Conservation (phyloP, 1,140 invertebrate genomes). For the Drosophila arawakana region DNA sequence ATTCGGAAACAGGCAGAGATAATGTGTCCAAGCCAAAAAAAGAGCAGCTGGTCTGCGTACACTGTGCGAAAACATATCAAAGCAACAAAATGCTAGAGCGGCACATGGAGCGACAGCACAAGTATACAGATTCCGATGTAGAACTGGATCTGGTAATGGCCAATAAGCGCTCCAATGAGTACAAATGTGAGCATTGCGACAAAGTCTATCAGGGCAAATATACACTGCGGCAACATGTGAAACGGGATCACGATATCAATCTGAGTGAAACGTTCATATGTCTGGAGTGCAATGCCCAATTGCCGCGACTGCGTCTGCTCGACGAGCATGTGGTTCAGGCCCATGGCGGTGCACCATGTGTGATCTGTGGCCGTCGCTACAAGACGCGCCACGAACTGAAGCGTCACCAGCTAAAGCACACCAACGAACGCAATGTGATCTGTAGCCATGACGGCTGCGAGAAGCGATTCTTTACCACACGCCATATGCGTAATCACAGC, state of each 20-base stretch:
- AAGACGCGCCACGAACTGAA: constrained; percentile 69
- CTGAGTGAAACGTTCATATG: constrained; percentile 46
- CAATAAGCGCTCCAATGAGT: constrained; percentile 32
- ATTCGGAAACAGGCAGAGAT: constrained; percentile 18
- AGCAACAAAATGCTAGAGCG: constrained; percentile 57
- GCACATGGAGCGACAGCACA: constrained; percentile 61
- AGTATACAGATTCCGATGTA: constrained; percentile 13
- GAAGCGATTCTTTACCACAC: constrained; percentile 67
- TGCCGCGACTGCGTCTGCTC: constrained; percentile 61
- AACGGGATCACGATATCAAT: constrained; percentile 54
- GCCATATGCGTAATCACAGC: constrained; percentile 71
- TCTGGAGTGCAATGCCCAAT: constrained; percentile 54
- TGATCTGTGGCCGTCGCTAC: constrained; percentile 62
- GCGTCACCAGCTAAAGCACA: constrained; percentile 68
- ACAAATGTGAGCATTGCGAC: constrained; percentile 68
- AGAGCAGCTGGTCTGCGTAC: constrained; percentile 38
- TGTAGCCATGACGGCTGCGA: constrained; percentile 69
- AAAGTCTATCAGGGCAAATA: constrained; percentile 62
- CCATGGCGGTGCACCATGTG: constrained; percentile 57
- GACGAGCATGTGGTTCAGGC: constrained; percentile 62
- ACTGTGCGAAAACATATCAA: constrained; percentile 60
- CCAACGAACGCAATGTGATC: constrained; percentile 63
- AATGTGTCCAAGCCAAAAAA: neutral
- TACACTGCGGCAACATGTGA: constrained; percentile 60
- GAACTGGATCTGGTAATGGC: constrained; percentile 49